A percentile compares a stretch with the other conserved stretches of the same genome.
Evolutionary conservation across 2,797 vertebrate genomes (phyloP).

Genomic region (Eleutherodactylus coqui): DNA sequence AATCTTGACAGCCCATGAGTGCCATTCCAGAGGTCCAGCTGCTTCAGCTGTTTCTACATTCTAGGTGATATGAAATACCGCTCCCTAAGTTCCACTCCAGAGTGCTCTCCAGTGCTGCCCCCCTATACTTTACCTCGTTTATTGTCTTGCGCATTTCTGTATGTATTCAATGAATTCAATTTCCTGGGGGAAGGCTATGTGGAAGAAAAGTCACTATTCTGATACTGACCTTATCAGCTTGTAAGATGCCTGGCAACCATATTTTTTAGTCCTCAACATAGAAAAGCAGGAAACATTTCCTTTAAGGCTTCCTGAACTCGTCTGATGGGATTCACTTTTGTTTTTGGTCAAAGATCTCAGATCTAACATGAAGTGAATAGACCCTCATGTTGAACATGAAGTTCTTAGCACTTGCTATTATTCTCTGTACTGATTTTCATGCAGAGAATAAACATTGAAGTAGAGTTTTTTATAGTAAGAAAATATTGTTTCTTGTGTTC

Average conservation of each 20-base stretch:
- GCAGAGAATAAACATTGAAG: background rate
- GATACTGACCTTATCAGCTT: background rate
- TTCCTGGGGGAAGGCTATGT: too few relatives aligned
- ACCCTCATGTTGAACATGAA: background rate
- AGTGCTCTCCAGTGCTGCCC: too few relatives aligned
- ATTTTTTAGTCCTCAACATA: background rate
- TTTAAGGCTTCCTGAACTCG: background rate
- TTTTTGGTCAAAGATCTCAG: background rate
- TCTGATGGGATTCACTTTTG: background rate
- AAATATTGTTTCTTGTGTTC: conserved; percentile 1
- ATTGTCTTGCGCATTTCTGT: too few relatives aligned
- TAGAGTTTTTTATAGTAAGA: background rate
- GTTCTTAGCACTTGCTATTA: background rate
- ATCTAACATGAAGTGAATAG: background rate
- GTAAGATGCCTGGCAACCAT: background rate
- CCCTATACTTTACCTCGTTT: too few relatives aligned
- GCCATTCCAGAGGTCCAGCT: too few relatives aligned
- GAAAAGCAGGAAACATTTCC: background rate
- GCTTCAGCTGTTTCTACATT: too few relatives aligned
- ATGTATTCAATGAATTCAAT: too few relatives aligned
- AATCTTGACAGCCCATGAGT: too few relatives aligned
- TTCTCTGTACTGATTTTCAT: background rate
- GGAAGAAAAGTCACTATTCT: too few relatives aligned
- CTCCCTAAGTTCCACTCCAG: too few relatives aligned
- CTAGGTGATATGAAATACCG: too few relatives aligned